A percentile compares a stretch with the other conserved stretches of the same genome.
Evolutionary conservation across 2,113 vertebrate species (phyloP).

Genomic region (Chaetops frenatus): DNA sequence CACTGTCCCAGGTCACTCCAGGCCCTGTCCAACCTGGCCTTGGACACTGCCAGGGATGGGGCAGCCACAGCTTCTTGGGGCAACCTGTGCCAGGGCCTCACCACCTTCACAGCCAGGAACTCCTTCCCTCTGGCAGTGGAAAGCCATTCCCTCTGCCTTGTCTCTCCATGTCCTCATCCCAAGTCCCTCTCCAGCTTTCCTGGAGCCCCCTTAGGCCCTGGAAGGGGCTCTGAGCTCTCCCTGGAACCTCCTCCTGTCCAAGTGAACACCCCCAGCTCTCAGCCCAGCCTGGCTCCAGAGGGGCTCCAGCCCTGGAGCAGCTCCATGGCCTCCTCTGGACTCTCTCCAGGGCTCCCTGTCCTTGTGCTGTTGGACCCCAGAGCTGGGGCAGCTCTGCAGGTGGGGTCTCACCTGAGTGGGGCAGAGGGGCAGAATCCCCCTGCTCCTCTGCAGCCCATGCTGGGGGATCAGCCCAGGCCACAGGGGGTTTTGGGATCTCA

Average conservation of each 20-base stretch:
- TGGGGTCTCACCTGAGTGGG: not conserved
- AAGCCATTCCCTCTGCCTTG: not conserved
- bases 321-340: not conserved
- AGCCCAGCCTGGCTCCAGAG: not conserved
- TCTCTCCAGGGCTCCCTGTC: not conserved
- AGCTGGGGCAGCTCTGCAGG: not conserved
- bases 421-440: not conserved
- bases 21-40: not conserved
- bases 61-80: not conserved
- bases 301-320: not conserved
- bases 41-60: not conserved
- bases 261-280: no score
- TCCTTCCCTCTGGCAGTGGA: not conserved
- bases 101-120: no score
- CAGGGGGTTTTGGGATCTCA: not conserved
- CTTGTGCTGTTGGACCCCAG: not conserved
- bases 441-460: not conserved
- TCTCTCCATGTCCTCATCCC: not conserved
- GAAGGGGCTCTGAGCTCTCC: not conserved
- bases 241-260: not conserved
- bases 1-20: fast-evolving
- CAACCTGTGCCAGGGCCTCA: not conserved
- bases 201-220: not conserved
- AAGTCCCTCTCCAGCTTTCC: not conserved
- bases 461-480: not conserved